Evolutionary conservation across 2,888 invertebrate species (phyloP), one percentile per base, ranked within the genome.

Genomic region (Sturmia bella): DNA sequence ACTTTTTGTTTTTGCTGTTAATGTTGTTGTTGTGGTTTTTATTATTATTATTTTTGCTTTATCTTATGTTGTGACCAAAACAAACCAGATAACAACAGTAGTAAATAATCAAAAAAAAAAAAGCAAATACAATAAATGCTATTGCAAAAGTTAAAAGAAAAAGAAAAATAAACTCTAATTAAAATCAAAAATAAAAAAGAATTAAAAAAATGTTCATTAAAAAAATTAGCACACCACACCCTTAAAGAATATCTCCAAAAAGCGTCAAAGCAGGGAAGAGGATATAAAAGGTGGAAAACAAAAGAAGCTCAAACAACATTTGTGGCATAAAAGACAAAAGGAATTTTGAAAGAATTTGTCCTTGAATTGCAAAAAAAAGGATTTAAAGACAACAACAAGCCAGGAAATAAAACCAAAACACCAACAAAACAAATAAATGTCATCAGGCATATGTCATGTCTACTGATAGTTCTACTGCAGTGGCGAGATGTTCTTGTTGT

Each of bases 1-100:
- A 57, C 17, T 41, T 48, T 1, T 57, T 21, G 12, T 37, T 66
- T 15, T 52, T 43, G 21, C 32, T 59, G 50, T 68, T 59, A n/a
- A n/a, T 21, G 12, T 37, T 66, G 11, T 52, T 43, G 21, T 24
- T 59, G 50, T 68, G 52, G 61, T 61, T 54, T 11, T 61, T 73
- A 13, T 74, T 68, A 6, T 66, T 69, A 50, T 59, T 68, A 37
- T n/a, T 61, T 63, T 3, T 59, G 32, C 17, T 66, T 57, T 59
- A 45, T 73, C 52, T 39, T 61, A 24, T 61, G 54, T 59, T 73
- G 52, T 59, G 72, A 79, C 78, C 78, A 79, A 79, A 79, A 73
- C 72, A 79, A 78, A 72, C 7, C 32, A 41, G 59, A 76, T 69
- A 76, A 76, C 52, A 43, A 43, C 41, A 63, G 48, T 72, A 57